phyloP scores from a whole-genome alignment of 2,888 invertebrate genomes.

The Apamea sordens region DNA sequence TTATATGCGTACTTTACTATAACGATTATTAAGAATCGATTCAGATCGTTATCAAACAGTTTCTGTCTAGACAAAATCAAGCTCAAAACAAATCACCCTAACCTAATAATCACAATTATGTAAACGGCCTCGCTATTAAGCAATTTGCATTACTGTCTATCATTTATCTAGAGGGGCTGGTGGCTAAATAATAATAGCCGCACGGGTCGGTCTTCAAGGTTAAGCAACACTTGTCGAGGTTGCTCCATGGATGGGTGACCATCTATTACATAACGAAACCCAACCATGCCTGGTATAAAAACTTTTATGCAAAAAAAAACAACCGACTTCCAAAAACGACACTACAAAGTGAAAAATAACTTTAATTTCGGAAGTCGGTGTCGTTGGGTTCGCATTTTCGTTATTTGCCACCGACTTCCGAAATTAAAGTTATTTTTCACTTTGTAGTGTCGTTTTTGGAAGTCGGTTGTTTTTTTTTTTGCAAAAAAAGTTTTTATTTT shows the following conservation, averaged over 20 bases:
- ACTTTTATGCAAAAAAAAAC: too few relatives aligned
- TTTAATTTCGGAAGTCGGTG: too few relatives aligned
- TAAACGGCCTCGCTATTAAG: not conserved
- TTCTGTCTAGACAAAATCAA: constrained; percentile 24
- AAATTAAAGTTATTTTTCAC: too few relatives aligned
- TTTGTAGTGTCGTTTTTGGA: too few relatives aligned
- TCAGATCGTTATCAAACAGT: not conserved
- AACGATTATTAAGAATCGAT: constrained; percentile 16
- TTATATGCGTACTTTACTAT: not conserved
- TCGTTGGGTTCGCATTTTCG: too few relatives aligned
- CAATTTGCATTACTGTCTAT: not conserved
- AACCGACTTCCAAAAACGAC: too few relatives aligned
- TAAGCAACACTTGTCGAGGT: not conserved
- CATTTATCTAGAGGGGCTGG: not conserved
- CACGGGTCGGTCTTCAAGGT: not conserved
- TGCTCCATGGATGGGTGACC: not conserved
- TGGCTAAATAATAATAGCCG: not conserved
- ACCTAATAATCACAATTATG: not conserved
- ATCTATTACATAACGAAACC: not conserved
- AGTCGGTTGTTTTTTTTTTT: too few relatives aligned
- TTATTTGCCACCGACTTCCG: too few relatives aligned
- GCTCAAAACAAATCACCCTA: not conserved
- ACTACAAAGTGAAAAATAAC: too few relatives aligned
- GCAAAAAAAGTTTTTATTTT: too few relatives aligned
- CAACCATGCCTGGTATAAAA: not conserved